Evolutionary conservation across 2,888 invertebrate species (phyloP).

Genomic region (Lepidocyrtoides sp.): DNA sequence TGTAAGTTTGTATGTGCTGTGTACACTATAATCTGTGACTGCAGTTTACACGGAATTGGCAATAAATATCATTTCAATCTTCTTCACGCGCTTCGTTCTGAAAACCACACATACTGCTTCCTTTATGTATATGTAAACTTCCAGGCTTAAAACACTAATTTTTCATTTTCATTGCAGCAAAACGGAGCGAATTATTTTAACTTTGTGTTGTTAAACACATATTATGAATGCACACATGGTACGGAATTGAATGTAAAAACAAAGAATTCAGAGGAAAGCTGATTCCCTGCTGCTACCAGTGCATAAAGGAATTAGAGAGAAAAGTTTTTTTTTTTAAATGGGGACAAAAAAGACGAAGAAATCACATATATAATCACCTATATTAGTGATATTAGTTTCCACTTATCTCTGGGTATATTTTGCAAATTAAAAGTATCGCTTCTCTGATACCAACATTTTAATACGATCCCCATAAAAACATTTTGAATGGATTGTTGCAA

Average conservation of each 20-base stretch:
- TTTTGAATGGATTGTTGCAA: background rate
- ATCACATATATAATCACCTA: background rate
- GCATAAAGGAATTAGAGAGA: too few relatives aligned
- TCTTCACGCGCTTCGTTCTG: background rate
- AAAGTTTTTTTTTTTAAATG: too few relatives aligned
- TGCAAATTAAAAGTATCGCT: background rate
- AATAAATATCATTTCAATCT: constrained; percentile 69
- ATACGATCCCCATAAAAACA: background rate
- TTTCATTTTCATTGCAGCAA: constrained; percentile 69
- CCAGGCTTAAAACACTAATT: constrained; percentile 36
- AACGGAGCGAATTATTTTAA: constrained; percentile 38
- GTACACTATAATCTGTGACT: constrained; percentile 20
- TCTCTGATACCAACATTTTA: background rate
- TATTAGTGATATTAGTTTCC: background rate
- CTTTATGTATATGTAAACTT: background rate
- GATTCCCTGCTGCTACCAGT: too few relatives aligned
- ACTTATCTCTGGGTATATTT: background rate
- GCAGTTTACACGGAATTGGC: constrained; percentile 70
- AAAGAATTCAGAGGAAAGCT: background rate
- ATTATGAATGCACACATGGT: background rate
- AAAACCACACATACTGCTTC: constrained; percentile 7
- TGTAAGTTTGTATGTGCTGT: constrained; percentile 25
- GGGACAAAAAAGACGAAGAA: background rate
- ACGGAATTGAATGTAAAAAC: background rate
- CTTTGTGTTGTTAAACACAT: background rate